Conservation (phyloP, 2,113 vertebrate genomes). For the Butorides virescens region DNA sequence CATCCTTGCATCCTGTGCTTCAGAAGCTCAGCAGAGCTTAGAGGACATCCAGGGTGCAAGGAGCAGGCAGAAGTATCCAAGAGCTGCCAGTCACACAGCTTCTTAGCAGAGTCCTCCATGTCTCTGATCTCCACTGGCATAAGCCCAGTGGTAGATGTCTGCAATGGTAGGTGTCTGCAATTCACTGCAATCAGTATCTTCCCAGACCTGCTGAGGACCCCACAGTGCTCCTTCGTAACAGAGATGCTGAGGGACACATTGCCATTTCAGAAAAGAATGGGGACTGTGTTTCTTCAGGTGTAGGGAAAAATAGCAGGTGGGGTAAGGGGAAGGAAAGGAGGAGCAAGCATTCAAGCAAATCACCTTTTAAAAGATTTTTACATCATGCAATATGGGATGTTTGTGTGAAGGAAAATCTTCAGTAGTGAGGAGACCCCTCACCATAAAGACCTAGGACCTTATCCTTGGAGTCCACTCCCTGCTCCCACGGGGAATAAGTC, state of each 20-base stretch:
- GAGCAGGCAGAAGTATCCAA: background rate
- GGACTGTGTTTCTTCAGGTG: background rate
- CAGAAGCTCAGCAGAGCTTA: background rate
- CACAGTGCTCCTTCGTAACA: background rate
- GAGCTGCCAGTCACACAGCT: background rate
- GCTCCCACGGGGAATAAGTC: background rate
- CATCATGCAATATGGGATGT: background rate
- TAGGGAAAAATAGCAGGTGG: background rate
- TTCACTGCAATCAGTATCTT: background rate
- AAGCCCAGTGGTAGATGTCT: background rate
- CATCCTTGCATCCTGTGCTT: background rate
- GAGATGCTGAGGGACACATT: background rate
- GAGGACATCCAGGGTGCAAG: background rate
- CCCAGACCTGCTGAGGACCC: background rate
- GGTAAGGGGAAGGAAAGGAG: background rate
- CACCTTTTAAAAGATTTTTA: background rate
- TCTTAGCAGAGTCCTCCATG: background rate
- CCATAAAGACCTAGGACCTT: background rate
- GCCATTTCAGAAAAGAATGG: background rate
- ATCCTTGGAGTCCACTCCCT: background rate
- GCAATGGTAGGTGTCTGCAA: background rate
- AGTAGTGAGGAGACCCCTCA: background rate
- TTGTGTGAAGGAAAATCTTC: background rate
- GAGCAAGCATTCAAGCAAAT: background rate
- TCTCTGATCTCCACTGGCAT: background rate